Conservation (phyloP, 2,113 vertebrate species). For the Corapipo altera region DNA sequence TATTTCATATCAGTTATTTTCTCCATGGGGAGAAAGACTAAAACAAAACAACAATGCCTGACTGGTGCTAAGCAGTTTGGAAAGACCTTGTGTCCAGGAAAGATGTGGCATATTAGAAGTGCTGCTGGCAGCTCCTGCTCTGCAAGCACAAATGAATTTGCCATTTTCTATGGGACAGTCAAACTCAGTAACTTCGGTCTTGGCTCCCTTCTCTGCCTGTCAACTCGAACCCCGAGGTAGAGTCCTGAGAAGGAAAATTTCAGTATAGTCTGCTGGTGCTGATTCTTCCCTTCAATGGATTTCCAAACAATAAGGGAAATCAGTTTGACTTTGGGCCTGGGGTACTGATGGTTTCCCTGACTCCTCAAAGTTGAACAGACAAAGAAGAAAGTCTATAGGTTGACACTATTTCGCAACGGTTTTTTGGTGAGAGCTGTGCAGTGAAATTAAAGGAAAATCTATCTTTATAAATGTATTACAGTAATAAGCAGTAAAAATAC, state of each 20-base stretch:
- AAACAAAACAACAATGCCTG: background rate
- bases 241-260: background rate
- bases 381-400: accelerated
- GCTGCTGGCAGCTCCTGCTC: background rate
- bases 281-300: background rate
- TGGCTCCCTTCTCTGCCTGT: background rate
- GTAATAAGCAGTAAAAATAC: background rate
- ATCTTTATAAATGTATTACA: background rate
- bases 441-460: background rate
- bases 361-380: background rate
- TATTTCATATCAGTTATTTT: background rate
- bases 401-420: accelerated
- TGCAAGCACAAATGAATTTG: background rate
- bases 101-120: background rate
- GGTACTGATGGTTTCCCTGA: background rate
- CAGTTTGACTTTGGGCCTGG: background rate
- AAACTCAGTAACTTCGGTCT: background rate
- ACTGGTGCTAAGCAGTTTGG: background rate
- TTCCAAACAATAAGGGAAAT: background rate
- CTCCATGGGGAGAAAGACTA: background rate
- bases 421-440: background rate
- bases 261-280: background rate
- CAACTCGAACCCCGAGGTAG: background rate
- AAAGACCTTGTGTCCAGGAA: too few species aligned
- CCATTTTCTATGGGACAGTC: accelerated